Percentiles rank a stretch among this genome's conserved stretches.
Conservation (phyloP, 2,113 vertebrate genomes). For the Eleginops maclovinus region DNA sequence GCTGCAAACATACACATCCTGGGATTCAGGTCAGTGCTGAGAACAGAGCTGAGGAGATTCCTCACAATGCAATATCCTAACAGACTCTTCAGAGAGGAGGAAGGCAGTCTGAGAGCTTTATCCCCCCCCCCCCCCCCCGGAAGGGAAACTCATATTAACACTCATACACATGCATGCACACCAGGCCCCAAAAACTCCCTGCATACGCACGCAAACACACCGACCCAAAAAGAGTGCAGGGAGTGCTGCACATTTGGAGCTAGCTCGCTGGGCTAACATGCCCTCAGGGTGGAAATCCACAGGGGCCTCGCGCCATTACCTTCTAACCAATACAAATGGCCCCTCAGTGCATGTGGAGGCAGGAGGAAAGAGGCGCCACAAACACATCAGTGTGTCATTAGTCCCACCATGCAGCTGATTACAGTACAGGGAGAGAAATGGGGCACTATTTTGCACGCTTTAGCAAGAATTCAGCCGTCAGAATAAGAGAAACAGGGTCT, state of each 20-base stretch:
- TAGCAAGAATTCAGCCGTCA: too few species aligned
- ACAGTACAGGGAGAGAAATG: conserved; percentile 3
- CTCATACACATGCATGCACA: conserved; percentile 44
- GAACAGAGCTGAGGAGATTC: conserved; percentile 57
- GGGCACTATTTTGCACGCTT: too few species aligned
- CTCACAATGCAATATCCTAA: conserved; percentile 34
- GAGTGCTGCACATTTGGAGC: conserved; percentile 4
- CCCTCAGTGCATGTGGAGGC: too few species aligned
- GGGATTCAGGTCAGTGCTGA: conserved; percentile 52
- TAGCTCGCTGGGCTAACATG: conserved; percentile 2
- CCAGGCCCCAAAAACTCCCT: not conserved
- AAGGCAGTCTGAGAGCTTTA: conserved; percentile 43
- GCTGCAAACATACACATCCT: conserved; percentile 32
- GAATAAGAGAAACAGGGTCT: too few species aligned
- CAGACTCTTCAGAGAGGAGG: conserved; percentile 33
- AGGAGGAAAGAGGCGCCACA: conserved; percentile 12
- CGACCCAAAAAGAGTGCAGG: not conserved
- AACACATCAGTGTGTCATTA: conserved; percentile 27
- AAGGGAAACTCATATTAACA: conserved; percentile 60
- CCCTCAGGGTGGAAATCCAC: conserved; percentile 23
- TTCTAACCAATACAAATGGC: conserved; percentile 43
- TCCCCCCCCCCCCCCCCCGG: too few species aligned
- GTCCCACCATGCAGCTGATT: conserved; percentile 12
- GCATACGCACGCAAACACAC: not conserved
- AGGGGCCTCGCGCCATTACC: conserved; percentile 23